Conservation (phyloP, 2,888 invertebrate species). For the Hirtodrosophila trivittata region DNA sequence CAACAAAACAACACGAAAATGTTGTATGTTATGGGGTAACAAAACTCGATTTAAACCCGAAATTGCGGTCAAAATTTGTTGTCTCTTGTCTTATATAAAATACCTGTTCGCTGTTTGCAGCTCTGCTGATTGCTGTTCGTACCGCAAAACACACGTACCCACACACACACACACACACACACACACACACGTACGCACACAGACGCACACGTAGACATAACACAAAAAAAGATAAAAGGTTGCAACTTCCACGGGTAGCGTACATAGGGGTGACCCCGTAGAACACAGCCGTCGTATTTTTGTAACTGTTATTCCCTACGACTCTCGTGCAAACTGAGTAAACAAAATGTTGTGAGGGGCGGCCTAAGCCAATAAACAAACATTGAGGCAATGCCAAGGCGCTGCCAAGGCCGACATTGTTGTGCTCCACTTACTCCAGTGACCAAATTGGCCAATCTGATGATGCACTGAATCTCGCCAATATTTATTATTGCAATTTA, state of each 20-base stretch:
- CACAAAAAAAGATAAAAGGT: constrained; percentile 33
- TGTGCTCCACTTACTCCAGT: constrained; percentile 41
- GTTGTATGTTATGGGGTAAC: constrained; percentile 55
- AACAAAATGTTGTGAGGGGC: constrained; percentile 19
- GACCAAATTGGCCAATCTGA: constrained; percentile 3
- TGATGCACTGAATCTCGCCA: constrained; percentile 1
- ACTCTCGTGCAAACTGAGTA: constrained; percentile 26
- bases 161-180: constrained; percentile 11
- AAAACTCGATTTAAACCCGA: constrained; percentile 56
- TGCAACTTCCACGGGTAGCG: constrained; percentile 24
- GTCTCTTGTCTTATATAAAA: constrained; percentile 69
- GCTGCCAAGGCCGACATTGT: not conserved
- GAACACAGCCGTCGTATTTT: not conserved
- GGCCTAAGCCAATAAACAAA: constrained; percentile 24
- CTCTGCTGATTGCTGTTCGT: constrained; percentile 35
- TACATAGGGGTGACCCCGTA: not conserved
- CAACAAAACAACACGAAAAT: constrained; percentile 28
- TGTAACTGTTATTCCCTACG: constrained; percentile 2
- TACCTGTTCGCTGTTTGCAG: constrained; percentile 60
- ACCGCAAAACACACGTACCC: constrained; percentile 32
- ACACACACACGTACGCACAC: constrained; percentile 3
- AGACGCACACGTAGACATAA: constrained; percentile 14
- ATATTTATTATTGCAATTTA: constrained; percentile 1
- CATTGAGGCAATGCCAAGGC: constrained; percentile 9
- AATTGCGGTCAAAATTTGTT: constrained; percentile 60